Percentiles rank a stretch among this genome's conserved stretches.
phyloP scores from a whole-genome alignment of 2,113 vertebrate genomes.

The Ifrita kowaldi region DNA sequence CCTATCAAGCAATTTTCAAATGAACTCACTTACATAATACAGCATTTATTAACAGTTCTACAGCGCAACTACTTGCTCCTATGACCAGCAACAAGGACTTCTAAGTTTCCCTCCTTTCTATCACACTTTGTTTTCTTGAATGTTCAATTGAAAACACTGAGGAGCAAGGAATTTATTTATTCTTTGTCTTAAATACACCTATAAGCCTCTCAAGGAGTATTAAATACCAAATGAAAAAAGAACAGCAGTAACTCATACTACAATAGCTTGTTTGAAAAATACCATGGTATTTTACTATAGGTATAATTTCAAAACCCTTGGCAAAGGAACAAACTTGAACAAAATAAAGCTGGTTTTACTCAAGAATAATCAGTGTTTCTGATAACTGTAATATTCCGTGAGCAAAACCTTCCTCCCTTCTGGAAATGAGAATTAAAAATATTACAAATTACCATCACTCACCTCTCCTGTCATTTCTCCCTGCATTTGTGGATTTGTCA shows the following conservation, averaged over 20 bases:
- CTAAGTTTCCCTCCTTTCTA: neutral
- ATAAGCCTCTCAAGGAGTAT: neutral
- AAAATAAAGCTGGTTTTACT: neutral
- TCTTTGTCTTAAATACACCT: neutral
- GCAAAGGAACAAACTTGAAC: neutral
- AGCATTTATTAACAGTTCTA: neutral
- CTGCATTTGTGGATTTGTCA: constrained; percentile 67
- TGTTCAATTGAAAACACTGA: neutral
- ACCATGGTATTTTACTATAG: neutral
- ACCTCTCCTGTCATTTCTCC: constrained; percentile 84
- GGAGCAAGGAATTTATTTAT: neutral
- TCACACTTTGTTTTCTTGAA: neutral
- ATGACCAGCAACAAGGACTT: neutral
- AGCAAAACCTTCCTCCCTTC: neutral
- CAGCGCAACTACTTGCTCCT: neutral
- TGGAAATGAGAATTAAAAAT: neutral
- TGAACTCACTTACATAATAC: neutral
- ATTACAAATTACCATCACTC: constrained; percentile 16
- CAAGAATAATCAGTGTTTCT: neutral
- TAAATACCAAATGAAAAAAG: neutral
- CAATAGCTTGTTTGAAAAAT: neutral
- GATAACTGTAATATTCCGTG: neutral
- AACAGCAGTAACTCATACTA: neutral
- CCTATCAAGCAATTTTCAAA: neutral
- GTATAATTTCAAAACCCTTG: neutral